Conservation (phyloP, 2,888 invertebrate species). For the Napeogenes sylphis region DNA sequence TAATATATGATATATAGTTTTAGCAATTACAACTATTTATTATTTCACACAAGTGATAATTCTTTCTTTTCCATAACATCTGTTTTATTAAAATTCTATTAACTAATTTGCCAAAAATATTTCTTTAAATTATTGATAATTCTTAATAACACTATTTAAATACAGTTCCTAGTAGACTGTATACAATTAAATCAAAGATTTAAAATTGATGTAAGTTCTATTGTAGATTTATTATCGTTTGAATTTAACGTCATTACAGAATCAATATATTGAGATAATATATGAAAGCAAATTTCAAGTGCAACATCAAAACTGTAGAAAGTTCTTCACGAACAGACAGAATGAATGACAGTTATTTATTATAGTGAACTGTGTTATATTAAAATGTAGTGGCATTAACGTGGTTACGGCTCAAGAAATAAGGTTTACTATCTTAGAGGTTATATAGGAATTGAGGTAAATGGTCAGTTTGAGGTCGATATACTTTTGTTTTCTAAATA, state of each 20-base stretch:
- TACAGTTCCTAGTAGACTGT: too few species aligned
- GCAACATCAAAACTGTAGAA: constrained; percentile 47
- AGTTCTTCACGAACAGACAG: constrained; percentile 50
- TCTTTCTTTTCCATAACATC: too few species aligned
- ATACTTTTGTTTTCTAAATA: constrained; percentile 1
- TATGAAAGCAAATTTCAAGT: constrained; percentile 39
- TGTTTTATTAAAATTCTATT: too few species aligned
- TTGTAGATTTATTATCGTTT: not conserved
- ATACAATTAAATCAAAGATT: too few species aligned
- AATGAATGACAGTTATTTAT: constrained; percentile 45
- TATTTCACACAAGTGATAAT: too few species aligned
- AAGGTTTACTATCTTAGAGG: not conserved
- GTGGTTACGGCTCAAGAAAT: constrained; percentile 7
- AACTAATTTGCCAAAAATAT: too few species aligned
- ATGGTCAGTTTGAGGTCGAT: not conserved
- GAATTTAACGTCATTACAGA: not conserved
- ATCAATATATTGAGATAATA: not conserved
- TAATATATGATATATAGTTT: too few species aligned
- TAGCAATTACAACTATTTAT: too few species aligned
- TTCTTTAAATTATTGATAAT: too few species aligned
- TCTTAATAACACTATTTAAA: too few species aligned
- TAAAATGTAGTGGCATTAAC: constrained; percentile 9
- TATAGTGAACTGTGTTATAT: constrained; percentile 25
- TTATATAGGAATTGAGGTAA: not conserved
- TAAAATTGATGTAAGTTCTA: not conserved